A percentile compares a stretch with the other conserved stretches of the same genome.
These are phyloP conservation scores for Zelostemma sp. DNA, from an alignment of 1,140 invertebrate genomes.

Conservation along the genomic window DNA sequence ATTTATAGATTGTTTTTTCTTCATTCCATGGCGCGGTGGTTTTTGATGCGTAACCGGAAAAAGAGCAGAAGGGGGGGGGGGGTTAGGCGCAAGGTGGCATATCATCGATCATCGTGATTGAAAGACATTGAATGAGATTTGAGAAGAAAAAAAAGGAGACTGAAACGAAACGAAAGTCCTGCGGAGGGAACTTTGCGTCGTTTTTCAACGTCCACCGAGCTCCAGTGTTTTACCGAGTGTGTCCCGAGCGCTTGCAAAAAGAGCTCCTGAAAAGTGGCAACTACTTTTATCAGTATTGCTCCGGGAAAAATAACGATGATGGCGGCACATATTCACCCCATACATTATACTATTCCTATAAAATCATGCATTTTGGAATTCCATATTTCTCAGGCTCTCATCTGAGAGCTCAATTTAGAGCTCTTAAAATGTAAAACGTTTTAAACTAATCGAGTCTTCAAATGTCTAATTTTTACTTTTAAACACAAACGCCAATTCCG, in stretches of 20 bases:
- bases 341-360: constrained; percentile 46
- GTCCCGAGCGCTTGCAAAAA: constrained; percentile 41
- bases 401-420: too few species aligned
- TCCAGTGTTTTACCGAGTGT: constrained; percentile 43
- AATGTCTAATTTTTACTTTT: too few species aligned
- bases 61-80: constrained; percentile 22
- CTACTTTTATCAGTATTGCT: constrained; percentile 49
- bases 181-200: constrained; percentile 43
- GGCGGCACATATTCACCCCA: constrained; percentile 52
- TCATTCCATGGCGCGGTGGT: constrained; percentile 11
- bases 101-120: constrained; percentile 61
- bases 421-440: too few species aligned
- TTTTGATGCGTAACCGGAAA: constrained; percentile 23
- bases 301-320: constrained; percentile 51
- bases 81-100: constrained; percentile 33
- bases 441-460: too few species aligned
- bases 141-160: constrained; percentile 41
- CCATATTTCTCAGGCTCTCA: too few species aligned
- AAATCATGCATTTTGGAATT: too few species aligned
- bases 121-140: constrained; percentile 61
- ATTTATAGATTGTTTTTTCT: too few species aligned
- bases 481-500: too few species aligned
- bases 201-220: constrained; percentile 53
- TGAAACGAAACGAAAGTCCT: constrained; percentile 47
- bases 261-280: constrained; percentile 51